phyloP scores from a whole-genome alignment of 2,797 vertebrate genomes.

The Labeo calbasu region DNA sequence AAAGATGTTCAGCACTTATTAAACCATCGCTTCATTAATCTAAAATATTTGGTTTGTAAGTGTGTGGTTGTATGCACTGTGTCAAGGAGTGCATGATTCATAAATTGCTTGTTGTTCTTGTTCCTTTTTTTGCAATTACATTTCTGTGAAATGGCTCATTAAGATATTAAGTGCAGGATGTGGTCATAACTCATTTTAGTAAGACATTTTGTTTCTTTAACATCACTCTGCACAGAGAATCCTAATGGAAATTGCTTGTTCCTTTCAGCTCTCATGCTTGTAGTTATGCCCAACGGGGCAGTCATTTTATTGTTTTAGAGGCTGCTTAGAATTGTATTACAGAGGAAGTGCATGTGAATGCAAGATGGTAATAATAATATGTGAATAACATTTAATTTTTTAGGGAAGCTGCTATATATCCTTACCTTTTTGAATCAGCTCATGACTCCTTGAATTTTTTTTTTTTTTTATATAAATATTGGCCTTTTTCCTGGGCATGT shows the following conservation, averaged over 20 bases:
- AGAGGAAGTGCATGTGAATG: neutral
- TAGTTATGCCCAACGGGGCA: neutral
- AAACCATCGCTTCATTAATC: conserved; percentile 5
- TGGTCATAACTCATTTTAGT: neutral
- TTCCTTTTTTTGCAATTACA: neutral
- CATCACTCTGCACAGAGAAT: neutral
- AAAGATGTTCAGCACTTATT: neutral
- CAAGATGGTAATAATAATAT: neutral
- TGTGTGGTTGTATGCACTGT: neutral
- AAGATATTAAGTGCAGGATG: neutral
- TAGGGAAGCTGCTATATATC: neutral
- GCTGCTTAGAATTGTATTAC: neutral
- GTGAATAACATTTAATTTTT: neutral
- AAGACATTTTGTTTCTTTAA: neutral
- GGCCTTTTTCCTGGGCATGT: neutral
- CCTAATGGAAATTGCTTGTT: neutral
- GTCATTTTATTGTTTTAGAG: neutral
- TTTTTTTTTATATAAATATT: neutral
- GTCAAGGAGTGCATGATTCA: neutral
- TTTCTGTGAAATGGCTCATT: neutral
- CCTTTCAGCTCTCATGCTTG: neutral
- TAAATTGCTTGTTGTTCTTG: neutral
- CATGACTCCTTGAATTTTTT: neutral
- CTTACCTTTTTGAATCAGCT: neutral
- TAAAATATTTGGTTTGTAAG: conserved; percentile 1